These are phyloP conservation scores for Trinorchestia longiramus DNA, from an alignment of 1,140 invertebrate genomes.

Conservation along the genomic window DNA sequence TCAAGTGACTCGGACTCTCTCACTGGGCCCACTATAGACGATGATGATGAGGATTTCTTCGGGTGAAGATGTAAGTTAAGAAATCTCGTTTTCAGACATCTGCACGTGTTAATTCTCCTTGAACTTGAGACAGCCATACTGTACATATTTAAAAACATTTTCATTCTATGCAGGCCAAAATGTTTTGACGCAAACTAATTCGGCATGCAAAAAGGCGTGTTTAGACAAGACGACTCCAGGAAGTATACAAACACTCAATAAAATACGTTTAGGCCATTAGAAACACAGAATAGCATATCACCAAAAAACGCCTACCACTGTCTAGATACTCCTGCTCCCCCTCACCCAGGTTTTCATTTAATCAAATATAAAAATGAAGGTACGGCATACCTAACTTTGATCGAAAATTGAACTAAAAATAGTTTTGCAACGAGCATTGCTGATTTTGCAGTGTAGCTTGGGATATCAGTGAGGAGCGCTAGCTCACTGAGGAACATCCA, in stretches of 20 bases:
- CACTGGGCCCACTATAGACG: not conserved
- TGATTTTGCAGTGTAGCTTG: not conserved
- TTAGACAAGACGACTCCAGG: not conserved
- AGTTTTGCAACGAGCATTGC: not conserved
- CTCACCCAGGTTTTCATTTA: too few relatives aligned
- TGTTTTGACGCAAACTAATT: not conserved
- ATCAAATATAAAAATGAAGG: too few relatives aligned
- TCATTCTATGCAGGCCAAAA: not conserved
- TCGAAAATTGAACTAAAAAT: too few relatives aligned
- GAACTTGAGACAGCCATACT: not conserved
- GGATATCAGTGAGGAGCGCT: too few relatives aligned
- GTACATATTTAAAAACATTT: not conserved
- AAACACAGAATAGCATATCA: not conserved
- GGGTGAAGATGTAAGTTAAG: not conserved
- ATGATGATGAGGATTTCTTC: not conserved
- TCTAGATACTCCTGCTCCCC: too few relatives aligned
- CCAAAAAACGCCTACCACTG: not conserved
- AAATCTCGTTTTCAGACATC: not conserved
- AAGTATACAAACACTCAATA: not conserved
- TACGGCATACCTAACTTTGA: too few relatives aligned
- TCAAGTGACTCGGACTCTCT: not conserved
- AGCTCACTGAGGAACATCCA: too few relatives aligned
- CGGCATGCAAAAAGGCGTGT: not conserved
- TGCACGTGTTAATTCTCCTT: not conserved
- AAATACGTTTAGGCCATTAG: not conserved